Base-by-base conservation (phyloP, 2,888 invertebrate genomes). In the Sphinx pinastri region DNA sequence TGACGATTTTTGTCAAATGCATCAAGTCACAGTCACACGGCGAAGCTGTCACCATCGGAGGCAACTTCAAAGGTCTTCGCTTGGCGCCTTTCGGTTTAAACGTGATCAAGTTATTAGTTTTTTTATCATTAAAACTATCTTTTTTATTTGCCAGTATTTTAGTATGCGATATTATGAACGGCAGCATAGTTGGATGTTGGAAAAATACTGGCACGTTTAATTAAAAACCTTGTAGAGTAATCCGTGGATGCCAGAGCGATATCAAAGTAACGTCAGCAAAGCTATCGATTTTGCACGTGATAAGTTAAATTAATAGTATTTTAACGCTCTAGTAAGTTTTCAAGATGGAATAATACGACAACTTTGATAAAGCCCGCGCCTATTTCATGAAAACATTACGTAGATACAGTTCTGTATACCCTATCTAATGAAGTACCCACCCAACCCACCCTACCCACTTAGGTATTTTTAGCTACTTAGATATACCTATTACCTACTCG, bases 101-200 rank as follows among this genome's bases (percentile, higher is more conserved):
- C 11, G 86, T 76, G 0, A 73, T 68, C 52, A 88, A 78, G 73
- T 88, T 88, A 73, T 90, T 85, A 0, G 16, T 72, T 71, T 78
- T 81, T 54, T 77, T 87, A 10, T 83, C 79, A 71, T 83, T 86
- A 13, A 79, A 72, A 11, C 79, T 76, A 51, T 84, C 80, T 71
- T 83, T 88, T 71, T 82, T 89, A 19, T 83, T 77, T 55, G 91
- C 85, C 31, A 92, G 70, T 1, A 92, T 76, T 79, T 90, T 91
- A 0, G 91, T 88, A 79, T 92, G 91, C 0, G 92, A 91, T 79
- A 92, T 86, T 51, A 92, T 72, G 79, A 91, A 87, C n/a, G 93
- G 93, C 66, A 93, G 77, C 92, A 93, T 91, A 31, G 76, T 82
- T 31, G 47, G 12, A 47, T n/a, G 25, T 47, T 16, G 45, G 25